Percentiles rank a stretch among this genome's conserved stretches.
Evolutionary conservation across 2,888 invertebrate species (phyloP).

Genomic region (Apodemia mormo): DNA sequence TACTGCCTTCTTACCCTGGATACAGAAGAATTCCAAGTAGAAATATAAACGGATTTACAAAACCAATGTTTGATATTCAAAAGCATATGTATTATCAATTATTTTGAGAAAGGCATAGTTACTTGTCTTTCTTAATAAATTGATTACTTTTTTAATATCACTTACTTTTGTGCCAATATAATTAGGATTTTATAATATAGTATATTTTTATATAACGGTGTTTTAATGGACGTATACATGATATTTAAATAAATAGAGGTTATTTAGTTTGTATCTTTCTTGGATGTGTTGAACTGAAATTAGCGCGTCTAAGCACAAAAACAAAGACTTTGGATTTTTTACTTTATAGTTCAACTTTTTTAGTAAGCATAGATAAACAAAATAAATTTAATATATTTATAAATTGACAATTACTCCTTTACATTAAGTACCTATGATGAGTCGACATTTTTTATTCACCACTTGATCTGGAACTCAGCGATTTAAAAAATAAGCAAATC

Average conservation of each 20-base stretch:
- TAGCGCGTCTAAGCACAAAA: too few relatives aligned
- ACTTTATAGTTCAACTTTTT: too few relatives aligned
- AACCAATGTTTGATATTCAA: neutral
- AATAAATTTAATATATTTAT: too few relatives aligned
- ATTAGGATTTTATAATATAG: slow-evolving; percentile 20
- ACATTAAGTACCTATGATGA: too few relatives aligned
- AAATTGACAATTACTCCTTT: too few relatives aligned
- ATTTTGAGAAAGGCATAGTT: slow-evolving; percentile 74
- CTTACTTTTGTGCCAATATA: slow-evolving; percentile 52
- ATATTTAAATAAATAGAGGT: neutral
- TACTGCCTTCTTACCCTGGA: slow-evolving; percentile 92
- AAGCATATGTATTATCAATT: slow-evolving; percentile 49
- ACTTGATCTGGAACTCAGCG: too few relatives aligned
- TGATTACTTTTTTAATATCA: slow-evolving; percentile 41
- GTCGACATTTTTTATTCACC: too few relatives aligned
- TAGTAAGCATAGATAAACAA: too few relatives aligned
- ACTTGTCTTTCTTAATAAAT: slow-evolving; percentile 77
- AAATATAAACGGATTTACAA: slow-evolving; percentile 22
- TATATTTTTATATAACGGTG: neutral
- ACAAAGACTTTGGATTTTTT: too few relatives aligned
- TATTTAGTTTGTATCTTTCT: too few relatives aligned
- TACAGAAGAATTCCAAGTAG: slow-evolving; percentile 89
- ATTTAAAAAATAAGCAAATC: too few relatives aligned
- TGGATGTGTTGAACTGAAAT: too few relatives aligned
- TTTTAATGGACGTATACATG: neutral